Conservation (phyloP, 2,888 invertebrate genomes). For the Mellilla xanthometata region DNA sequence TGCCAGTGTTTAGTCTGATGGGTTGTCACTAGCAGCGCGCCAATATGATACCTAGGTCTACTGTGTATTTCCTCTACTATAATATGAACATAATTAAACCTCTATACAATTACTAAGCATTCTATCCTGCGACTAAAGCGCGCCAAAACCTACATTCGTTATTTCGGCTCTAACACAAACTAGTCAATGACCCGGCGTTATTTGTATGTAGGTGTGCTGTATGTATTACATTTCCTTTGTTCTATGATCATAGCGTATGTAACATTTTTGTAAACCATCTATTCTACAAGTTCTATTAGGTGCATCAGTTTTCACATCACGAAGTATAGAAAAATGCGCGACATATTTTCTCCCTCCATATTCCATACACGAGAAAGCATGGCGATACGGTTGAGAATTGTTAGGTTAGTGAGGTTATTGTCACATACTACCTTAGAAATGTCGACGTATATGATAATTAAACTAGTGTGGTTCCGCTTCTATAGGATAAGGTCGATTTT, state of each 20-base stretch:
- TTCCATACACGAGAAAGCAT: constrained; percentile 15
- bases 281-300: too few relatives aligned
- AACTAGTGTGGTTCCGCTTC: constrained; percentile 26
- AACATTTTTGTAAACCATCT: too few relatives aligned
- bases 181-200: constrained; percentile 78
- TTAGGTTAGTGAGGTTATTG: constrained; percentile 19
- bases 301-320: too few relatives aligned
- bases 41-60: constrained; percentile 38
- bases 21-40: constrained; percentile 57
- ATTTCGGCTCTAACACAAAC: constrained; percentile 52
- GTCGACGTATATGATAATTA: constrained; percentile 23
- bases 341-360: too few relatives aligned
- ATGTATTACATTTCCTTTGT: constrained; percentile 53
- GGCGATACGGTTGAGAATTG: constrained; percentile 20
- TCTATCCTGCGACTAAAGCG: constrained; percentile 30
- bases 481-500: constrained; percentile 46
- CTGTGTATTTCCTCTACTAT: constrained; percentile 13
- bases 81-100: too few relatives aligned
- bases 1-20: constrained; percentile 56
- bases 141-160: constrained; percentile 38
- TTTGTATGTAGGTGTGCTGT: constrained; percentile 68
- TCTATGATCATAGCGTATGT: constrained; percentile 43
- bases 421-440: constrained; percentile 15
- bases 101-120: too few relatives aligned
- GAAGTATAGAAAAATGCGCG: too few relatives aligned